Conservation (phyloP, 2,113 vertebrate genomes). For the Vulpes lagopus region DNA sequence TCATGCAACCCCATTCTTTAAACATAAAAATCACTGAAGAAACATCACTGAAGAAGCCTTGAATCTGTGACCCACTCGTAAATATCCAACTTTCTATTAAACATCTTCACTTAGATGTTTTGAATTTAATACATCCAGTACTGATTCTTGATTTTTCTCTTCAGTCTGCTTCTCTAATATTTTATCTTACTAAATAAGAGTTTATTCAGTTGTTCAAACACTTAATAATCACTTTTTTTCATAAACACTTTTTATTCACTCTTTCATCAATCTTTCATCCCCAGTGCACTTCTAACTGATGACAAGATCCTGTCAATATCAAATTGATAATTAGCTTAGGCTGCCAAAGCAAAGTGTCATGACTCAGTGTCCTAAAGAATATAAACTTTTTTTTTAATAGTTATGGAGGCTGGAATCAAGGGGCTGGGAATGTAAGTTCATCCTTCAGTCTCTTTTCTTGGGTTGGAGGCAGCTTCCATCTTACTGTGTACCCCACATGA, state of each 20-base stretch:
- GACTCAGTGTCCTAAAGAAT: not conserved
- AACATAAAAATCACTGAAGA: not conserved
- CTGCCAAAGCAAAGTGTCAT: not conserved
- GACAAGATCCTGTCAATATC: not conserved
- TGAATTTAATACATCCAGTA: not conserved
- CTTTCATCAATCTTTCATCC: not conserved
- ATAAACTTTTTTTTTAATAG: not conserved
- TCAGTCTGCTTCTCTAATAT: not conserved
- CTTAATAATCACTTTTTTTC: not conserved
- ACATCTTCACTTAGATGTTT: not conserved
- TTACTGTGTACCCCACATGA: not conserved
- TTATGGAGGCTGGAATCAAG: not conserved
- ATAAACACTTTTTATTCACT: not conserved
- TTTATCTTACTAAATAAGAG: not conserved
- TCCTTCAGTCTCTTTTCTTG: not conserved
- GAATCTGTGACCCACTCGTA: not conserved
- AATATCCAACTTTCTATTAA: not conserved
- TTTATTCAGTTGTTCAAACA: not conserved
- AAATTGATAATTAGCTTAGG: not conserved
- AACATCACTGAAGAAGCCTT: not conserved
- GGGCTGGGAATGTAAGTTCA: not conserved
- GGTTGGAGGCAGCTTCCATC: not conserved
- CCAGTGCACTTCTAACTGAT: not conserved
- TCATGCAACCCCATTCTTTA: not conserved
- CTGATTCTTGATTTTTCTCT: not conserved